Evolutionary conservation across 1,140 invertebrate genomes (phyloP), one percentile per base, ranked within the genome.

Genomic region (Lasioglossum albipes): DNA sequence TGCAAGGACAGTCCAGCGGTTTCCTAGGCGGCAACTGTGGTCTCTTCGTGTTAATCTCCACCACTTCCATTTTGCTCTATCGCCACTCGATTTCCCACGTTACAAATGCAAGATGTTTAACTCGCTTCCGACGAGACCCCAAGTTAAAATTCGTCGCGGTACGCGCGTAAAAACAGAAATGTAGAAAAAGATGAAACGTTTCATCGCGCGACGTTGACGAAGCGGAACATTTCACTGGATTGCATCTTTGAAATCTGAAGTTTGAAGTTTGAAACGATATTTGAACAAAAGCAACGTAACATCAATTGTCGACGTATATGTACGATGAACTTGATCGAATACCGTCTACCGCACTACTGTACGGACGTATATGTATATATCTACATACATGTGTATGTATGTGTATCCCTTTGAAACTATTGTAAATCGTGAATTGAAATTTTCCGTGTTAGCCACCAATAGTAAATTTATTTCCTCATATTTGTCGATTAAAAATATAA

Each of bases 1-100:
- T 79, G 61, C 83, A 87, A 7, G 87, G 85, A 67, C 75, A 81
- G 31, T 42, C 67, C 42, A 45, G 42, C 7, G 64, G 6, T 57
- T 76, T 84, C 7, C 36, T 36, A 16, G 31, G 27, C 12, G 62
- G 45, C 27, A 71, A 57, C n/a, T 16, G 61, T 52, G 72, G 71
- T 27, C 67, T 79, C 16, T 57, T 67, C 13, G 84, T 68, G 49
- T 31, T 80, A 67, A 81, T 31, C 9, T 89, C 87, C n/a, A 89
- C 64, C 41, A 89, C 67, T 69, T 89, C 88, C 88, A 89, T 89
- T 16, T 31, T 81, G 54, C 45, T 54, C 42, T 61, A 16, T 66
- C 59, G 16, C 5, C 7, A 79, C 45, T 36, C 36, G 36, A 36
- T 3, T 64, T 31, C 9, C 1, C 41, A 61, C 45, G 31, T 61